Base-by-base conservation (phyloP, 1,140 invertebrate species). In the Hycleus cichorii region DNA sequence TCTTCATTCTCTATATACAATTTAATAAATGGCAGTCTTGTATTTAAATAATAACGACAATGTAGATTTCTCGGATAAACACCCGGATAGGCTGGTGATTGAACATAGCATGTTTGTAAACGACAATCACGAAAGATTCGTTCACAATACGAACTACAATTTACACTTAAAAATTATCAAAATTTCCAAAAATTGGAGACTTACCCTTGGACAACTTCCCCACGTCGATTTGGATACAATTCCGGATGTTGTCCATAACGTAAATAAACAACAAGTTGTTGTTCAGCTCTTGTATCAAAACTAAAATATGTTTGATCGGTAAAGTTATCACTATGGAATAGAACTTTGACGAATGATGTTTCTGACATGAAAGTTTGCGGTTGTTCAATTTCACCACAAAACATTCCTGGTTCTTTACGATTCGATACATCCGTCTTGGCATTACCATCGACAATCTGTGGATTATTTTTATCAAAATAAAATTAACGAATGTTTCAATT, bases 361-460 rank as follows among this genome's bases (percentile, higher is more conserved):
- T 95, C 92, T 9, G 91, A 94, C 68, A 95, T 94, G 77, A 94
- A 95, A 4, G 90, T 93, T 74, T 94, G 90, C 0, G 91, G 89
- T 65, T 93, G 91, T 67, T 95, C 93, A 10, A 88, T 91, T 71
- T 95, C 92, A 0, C 92, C 92, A 72, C 92, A 95, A 72, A 93
- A 95, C 54, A 90, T 84, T 3, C 92, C 92, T 0, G 88, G 87
- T 59, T 91, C 89, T 62, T 90, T 88, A 42, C 90, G 80, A 74
- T 93, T 92, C 50, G 83, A 89, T 6, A 92, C 84, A 69, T 88
- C 88, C 6, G 90, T 90, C 69, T 91, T 91, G 3, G 88, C 85
- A 71, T 93, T 93, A 10, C 88, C 88, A 65, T 90, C 88, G 7
- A 87, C 81, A 58, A 90, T 89, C 87, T 90, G 79, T 18, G 80